These are phyloP conservation scores for Chironomus tentans DNA, from an alignment of 2,888 invertebrate genomes.

Conservation along the genomic window DNA sequence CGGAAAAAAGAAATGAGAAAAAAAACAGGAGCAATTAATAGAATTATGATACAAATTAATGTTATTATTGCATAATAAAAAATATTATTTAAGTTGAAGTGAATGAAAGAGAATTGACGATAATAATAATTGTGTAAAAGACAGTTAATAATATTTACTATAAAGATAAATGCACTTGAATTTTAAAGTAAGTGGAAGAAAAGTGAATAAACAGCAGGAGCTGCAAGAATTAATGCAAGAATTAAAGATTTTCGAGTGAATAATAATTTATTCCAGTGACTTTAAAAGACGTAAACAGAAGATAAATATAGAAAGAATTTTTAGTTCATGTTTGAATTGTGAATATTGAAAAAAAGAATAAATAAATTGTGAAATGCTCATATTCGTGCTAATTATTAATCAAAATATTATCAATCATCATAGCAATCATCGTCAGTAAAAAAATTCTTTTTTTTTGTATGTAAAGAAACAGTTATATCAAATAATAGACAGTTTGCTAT, in stretches of 20 bases:
- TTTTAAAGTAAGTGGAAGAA: not conserved
- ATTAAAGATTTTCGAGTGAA: not conserved
- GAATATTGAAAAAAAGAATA: not conserved
- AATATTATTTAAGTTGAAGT: not conserved
- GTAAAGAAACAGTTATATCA: not conserved
- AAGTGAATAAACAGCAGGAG: not conserved
- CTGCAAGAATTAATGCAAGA: too few relatives aligned
- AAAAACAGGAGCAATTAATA: not conserved
- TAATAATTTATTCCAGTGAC: not conserved
- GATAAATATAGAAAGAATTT: too few relatives aligned
- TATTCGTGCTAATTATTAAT: slow-evolving; percentile 23
- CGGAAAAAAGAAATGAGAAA: not conserved
- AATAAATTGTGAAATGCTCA: not conserved
- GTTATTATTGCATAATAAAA: not conserved
- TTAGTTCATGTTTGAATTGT: not conserved
- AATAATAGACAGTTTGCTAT: not conserved
- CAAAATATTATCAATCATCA: slow-evolving; percentile 18
- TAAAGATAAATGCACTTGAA: not conserved
- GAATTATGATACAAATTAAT: too few relatives aligned
- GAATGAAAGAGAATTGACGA: not conserved
- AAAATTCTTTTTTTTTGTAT: not conserved
- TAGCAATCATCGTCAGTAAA: not conserved
- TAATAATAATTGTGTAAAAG: not conserved
- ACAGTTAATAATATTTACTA: not conserved
- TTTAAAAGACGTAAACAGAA: too few relatives aligned